phyloP scores from a whole-genome alignment of 1,140 invertebrate species.

The Microvelia longipes region DNA sequence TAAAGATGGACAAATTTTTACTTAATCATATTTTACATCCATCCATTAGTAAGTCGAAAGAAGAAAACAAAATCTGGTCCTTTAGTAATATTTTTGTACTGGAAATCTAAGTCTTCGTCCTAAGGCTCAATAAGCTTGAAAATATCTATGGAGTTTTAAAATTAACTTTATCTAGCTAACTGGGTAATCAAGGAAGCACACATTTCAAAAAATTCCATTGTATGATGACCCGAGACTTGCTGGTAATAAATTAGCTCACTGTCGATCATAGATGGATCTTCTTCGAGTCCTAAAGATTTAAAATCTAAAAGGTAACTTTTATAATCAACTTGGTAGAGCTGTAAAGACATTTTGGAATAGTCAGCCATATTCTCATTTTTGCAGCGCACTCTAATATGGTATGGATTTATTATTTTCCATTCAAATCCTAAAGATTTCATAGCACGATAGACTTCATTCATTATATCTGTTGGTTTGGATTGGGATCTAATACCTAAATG shows the following conservation, averaged over 20 bases:
- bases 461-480: conserved; percentile 97
- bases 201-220: conserved; percentile 99
- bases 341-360: conserved; percentile 92
- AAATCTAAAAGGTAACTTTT: conserved; percentile 96
- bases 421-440: conserved; percentile 97
- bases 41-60: too few relatives aligned
- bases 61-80: too few relatives aligned
- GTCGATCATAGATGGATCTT: conserved; percentile 28
- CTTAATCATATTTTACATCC: too few relatives aligned
- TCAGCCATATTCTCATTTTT: conserved; percentile 57
- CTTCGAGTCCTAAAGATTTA: conserved; percentile 77
- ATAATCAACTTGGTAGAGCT: conserved; percentile 96
- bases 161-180: conserved; percentile 78
- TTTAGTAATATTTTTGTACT: too few relatives aligned
- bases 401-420: conserved; percentile 97
- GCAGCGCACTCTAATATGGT: conserved; percentile 78
- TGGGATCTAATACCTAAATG: conserved; percentile 96
- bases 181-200: conserved; percentile 96
- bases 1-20: too few relatives aligned
- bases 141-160: too few relatives aligned
- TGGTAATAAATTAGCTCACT: conserved; percentile 18
- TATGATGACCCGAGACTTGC: conserved; percentile 51
- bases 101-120: too few relatives aligned
- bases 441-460: conserved; percentile 98
- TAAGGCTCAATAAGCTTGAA: too few relatives aligned